phyloP scores from a whole-genome alignment of 2,113 vertebrate species.

The Bufo gargarizans region DNA sequence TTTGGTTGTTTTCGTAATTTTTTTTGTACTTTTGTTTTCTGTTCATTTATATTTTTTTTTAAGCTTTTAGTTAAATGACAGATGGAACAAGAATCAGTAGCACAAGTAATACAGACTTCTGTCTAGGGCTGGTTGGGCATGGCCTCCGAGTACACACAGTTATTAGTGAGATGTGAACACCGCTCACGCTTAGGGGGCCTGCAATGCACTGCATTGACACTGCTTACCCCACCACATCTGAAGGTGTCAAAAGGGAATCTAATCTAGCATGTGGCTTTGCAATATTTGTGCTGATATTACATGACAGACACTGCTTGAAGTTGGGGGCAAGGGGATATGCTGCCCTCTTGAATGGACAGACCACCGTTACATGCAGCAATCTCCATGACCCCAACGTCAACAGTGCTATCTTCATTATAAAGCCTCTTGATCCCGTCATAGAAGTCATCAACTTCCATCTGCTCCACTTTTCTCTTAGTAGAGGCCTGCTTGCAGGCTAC shows the following conservation, averaged over 20 bases:
- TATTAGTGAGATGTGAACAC: slow-evolving; percentile 47
- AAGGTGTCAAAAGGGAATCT: slow-evolving; percentile 41
- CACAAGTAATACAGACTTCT: slow-evolving; percentile 74
- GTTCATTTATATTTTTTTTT: slow-evolving; percentile 64
- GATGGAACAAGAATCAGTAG: slow-evolving; percentile 75
- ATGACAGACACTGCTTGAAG: slow-evolving; percentile 86
- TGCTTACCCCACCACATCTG: background rate
- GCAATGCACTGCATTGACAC: slow-evolving; percentile 49
- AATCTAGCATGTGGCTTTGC: slow-evolving; percentile 11
- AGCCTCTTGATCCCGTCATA: slow-evolving; percentile 94
- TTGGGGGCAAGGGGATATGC: slow-evolving; percentile 87
- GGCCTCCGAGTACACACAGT: slow-evolving; percentile 52
- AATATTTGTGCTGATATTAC: slow-evolving; percentile 65
- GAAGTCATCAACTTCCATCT: slow-evolving; percentile 97
- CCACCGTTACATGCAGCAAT: slow-evolving; percentile 71
- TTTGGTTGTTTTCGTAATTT: slow-evolving; percentile 67
- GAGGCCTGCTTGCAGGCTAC: slow-evolving; percentile 80
- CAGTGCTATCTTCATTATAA: slow-evolving; percentile 87
- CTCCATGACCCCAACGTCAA: slow-evolving; percentile 72
- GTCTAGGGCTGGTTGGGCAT: slow-evolving; percentile 73
- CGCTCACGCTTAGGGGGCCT: slow-evolving; percentile 24
- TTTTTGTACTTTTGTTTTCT: slow-evolving; percentile 64
- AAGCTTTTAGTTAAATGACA: slow-evolving; percentile 66
- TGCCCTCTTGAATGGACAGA: slow-evolving; percentile 76
- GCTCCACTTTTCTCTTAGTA: slow-evolving; percentile 94